These are phyloP conservation scores for Trichechus manatus DNA, from an alignment of 2,113 vertebrate species.

Conservation along the genomic window DNA sequence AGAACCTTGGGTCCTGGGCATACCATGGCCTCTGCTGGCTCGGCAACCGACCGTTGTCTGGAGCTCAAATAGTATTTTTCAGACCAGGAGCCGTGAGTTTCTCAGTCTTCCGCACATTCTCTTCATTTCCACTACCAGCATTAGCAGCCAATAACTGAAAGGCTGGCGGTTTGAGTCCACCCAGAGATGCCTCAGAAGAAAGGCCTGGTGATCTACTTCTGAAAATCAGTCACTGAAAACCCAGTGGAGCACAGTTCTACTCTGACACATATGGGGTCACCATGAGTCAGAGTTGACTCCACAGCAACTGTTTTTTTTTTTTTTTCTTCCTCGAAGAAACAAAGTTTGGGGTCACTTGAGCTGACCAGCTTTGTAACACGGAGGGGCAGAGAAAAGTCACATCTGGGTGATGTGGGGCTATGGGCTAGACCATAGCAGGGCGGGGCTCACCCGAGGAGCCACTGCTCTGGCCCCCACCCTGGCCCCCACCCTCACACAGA, in stretches of 20 bases:
- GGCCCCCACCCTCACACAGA: too few relatives aligned
- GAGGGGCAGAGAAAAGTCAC: background rate
- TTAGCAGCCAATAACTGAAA: background rate
- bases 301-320: background rate
- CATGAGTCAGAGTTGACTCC: background rate
- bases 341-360: background rate
- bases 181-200: background rate
- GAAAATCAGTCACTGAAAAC: too few relatives aligned
- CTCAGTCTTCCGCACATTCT: background rate
- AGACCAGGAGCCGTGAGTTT: background rate
- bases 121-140: background rate
- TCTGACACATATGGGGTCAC: background rate
- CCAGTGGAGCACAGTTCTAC: too few relatives aligned
- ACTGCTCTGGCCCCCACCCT: background rate
- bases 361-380: background rate
- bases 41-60: rapidly evolving
- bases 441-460: background rate
- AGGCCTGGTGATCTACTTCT: background rate
- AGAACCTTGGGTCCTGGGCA: background rate
- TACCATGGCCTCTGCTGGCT: too few relatives aligned
- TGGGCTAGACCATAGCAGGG: background rate
- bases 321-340: constrained; percentile 19
- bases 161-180: background rate
- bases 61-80: rapidly evolving
- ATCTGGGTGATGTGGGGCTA: background rate